A percentile compares a stretch with the other conserved stretches of the same genome.
phyloP scores from a whole-genome alignment of 2,797 vertebrate species.

The Strix occidentalis region DNA sequence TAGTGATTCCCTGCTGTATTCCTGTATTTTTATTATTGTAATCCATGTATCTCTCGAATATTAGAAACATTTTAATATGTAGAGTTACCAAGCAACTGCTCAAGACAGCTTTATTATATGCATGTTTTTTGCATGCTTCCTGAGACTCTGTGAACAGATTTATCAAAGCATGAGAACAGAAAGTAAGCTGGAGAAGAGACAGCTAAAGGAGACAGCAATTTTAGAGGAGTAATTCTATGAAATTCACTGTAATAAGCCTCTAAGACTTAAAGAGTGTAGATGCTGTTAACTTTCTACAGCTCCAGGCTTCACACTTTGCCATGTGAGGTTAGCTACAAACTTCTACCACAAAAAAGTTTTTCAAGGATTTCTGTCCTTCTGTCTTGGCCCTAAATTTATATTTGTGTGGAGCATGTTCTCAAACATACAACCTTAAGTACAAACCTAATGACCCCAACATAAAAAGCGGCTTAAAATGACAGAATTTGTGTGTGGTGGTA shows the following conservation, averaged over 20 bases:
- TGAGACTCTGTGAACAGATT: conserved; percentile 1
- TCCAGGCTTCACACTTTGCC: neutral
- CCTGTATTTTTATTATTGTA: conserved; percentile 28
- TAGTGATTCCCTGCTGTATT: conserved; percentile 30
- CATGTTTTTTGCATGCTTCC: neutral
- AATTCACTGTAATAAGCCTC: neutral
- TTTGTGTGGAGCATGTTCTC: neutral
- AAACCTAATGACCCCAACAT: neutral
- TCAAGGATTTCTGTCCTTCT: neutral
- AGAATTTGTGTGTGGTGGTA: neutral
- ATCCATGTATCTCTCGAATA: conserved; percentile 18
- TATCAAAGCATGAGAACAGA: neutral
- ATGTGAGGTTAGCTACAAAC: neutral
- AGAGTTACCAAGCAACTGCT: conserved; percentile 47
- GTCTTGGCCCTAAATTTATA: neutral
- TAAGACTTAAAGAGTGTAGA: neutral
- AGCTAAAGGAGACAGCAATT: neutral
- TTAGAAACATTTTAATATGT: conserved; percentile 35
- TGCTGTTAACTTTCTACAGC: neutral
- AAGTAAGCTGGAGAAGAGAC: neutral
- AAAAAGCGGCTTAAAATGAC: neutral
- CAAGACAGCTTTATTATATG: conserved; percentile 2
- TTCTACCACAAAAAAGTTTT: neutral
- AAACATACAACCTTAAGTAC: neutral
- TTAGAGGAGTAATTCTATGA: neutral